phyloP scores from a whole-genome alignment of 2,797 vertebrate species.

The Acanthornis magna region DNA sequence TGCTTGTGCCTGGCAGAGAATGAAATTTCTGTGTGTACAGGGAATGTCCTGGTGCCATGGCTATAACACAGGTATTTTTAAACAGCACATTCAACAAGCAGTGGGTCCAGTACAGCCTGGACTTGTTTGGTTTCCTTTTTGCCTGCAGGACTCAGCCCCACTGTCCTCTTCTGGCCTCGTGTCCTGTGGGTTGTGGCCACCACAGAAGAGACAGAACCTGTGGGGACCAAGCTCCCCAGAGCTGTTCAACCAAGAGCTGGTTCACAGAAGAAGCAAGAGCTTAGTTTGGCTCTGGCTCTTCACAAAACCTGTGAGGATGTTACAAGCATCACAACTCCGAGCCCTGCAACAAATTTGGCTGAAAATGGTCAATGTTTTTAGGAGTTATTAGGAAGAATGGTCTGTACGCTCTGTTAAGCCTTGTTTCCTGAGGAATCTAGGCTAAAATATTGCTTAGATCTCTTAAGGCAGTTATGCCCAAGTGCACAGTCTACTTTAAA shows the following conservation, averaged over 20 bases:
- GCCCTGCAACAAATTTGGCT: neutral
- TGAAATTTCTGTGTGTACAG: neutral
- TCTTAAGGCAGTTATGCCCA: constrained; percentile 42
- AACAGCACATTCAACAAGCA: neutral
- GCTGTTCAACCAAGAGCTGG: neutral
- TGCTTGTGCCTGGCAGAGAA: neutral
- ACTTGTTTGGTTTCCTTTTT: neutral
- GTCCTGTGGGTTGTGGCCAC: neutral
- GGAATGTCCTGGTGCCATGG: neutral
- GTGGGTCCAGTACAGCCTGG: accelerated
- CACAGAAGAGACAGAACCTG: neutral
- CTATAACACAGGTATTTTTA: neutral
- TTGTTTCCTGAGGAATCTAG: constrained; percentile 10
- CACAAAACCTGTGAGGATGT: neutral
- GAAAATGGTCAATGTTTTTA: neutral
- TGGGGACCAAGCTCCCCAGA: neutral
- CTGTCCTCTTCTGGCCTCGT: neutral
- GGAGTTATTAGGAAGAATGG: neutral
- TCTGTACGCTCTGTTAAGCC: neutral
- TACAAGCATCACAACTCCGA: neutral
- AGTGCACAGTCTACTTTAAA: constrained; percentile 27
- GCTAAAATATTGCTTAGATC: constrained; percentile 35
- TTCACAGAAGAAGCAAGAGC: neutral
- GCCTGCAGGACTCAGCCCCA: neutral
- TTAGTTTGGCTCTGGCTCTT: neutral